phyloP scores from a whole-genome alignment of 2,113 vertebrate species.

The Oenanthe oenanthe region DNA sequence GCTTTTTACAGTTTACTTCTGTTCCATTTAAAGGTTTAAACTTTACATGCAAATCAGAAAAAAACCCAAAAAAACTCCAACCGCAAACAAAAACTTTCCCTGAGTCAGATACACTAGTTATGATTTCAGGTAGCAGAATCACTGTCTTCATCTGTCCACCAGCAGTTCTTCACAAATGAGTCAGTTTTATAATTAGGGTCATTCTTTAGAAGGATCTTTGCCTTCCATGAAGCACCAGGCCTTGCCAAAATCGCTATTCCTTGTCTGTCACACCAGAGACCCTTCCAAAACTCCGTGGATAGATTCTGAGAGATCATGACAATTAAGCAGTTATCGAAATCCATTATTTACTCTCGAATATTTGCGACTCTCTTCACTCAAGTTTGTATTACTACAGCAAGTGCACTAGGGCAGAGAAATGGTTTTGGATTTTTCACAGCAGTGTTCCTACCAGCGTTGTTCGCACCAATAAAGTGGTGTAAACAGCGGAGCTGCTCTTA shows the following conservation, averaged over 20 bases:
- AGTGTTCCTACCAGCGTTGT: background rate
- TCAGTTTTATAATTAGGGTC: background rate
- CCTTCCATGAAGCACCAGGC: background rate
- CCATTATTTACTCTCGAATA: background rate
- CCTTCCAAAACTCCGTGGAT: background rate
- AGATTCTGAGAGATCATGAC: background rate
- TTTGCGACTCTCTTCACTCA: background rate
- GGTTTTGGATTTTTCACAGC: background rate
- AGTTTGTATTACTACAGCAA: no score
- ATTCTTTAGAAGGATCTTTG: background rate
- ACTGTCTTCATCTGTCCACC: background rate
- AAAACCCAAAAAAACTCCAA: background rate
- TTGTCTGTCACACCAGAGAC: background rate
- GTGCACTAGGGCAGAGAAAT: rapidly evolving
- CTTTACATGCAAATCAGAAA: background rate
- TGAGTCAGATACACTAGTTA: background rate
- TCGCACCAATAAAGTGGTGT: background rate
- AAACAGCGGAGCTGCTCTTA: background rate
- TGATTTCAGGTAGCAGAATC: background rate
- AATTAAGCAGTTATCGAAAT: background rate
- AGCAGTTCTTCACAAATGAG: background rate
- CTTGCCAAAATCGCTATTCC: background rate
- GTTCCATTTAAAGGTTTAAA: background rate
- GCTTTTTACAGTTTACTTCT: background rate
- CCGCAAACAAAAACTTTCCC: background rate